phyloP scores from a whole-genome alignment of 2,797 vertebrate genomes.

The Coilia nasus region DNA sequence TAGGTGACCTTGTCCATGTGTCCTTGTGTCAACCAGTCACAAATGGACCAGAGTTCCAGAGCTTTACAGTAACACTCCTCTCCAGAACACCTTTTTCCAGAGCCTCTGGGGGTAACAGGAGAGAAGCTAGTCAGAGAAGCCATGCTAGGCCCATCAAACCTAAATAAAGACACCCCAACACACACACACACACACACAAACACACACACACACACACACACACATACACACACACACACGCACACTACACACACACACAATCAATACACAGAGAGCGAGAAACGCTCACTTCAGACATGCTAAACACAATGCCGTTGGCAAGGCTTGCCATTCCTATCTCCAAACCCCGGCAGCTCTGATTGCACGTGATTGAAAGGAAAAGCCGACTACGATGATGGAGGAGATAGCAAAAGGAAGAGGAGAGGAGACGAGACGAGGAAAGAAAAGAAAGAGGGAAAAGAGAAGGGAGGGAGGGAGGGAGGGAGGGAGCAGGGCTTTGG shows the following conservation, averaged over 20 bases:
- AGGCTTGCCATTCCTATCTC: slow-evolving; percentile 40
- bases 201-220: background rate
- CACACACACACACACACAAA: background rate
- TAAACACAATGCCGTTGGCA: slow-evolving; percentile 46
- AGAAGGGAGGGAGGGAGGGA: slow-evolving; percentile 28
- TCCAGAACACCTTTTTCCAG: too few species aligned
- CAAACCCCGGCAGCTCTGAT: slow-evolving; percentile 35
- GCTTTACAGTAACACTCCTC: background rate
- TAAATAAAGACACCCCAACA: background rate
- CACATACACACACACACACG: background rate
- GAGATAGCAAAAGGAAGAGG: background rate
- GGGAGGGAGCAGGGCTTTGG: slow-evolving; percentile 24
- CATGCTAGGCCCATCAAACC: background rate
- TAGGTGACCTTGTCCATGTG: too few species aligned
- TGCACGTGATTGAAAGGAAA: background rate
- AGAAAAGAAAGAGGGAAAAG: background rate
- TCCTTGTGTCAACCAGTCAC: background rate
- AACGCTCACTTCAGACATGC: background rate
- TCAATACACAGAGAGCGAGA: slow-evolving; percentile 2
- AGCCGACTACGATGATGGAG: background rate
- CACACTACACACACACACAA: slow-evolving; percentile 29
- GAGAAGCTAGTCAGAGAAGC: background rate
- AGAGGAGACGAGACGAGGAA: background rate
- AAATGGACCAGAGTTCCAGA: background rate
- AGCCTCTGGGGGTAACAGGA: background rate